Evolutionary conservation across 2,888 invertebrate genomes (phyloP).

Genomic region (Argyra leucocephala): DNA sequence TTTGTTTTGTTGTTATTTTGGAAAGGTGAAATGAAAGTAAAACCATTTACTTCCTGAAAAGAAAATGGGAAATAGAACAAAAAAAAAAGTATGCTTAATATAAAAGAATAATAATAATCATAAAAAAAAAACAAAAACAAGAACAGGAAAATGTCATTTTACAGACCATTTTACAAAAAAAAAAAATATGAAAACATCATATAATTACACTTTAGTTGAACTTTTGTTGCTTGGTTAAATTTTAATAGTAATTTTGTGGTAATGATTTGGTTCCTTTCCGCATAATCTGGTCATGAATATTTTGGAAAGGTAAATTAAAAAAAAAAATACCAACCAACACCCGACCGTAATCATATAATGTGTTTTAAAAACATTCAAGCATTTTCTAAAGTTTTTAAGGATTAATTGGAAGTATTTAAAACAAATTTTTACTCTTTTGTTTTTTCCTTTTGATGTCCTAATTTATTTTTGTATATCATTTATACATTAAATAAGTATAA

Average conservation of each 20-base stretch:
- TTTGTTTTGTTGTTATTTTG: neutral
- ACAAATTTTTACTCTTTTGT: too few species aligned
- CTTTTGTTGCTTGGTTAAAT: neutral
- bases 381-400: too few species aligned
- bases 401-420: too few species aligned
- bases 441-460: too few species aligned
- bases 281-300: neutral
- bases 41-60: too few species aligned
- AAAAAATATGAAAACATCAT: neutral
- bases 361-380: too few species aligned
- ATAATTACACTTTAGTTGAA: neutral
- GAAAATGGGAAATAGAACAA: neutral
- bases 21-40: neutral
- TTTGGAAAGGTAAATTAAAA: too few species aligned
- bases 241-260: slow-evolving; percentile 4
- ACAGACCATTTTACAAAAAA: neutral
- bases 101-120: neutral
- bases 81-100: neutral
- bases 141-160: neutral
- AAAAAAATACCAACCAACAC: too few species aligned
- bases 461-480: too few species aligned
- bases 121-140: neutral
- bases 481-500: too few species aligned
- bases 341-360: too few species aligned
- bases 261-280: neutral